A percentile compares a stretch with the other conserved stretches of the same genome.
Conservation (phyloP, 2,113 vertebrate species). For the Ivindomyrus marchei region DNA sequence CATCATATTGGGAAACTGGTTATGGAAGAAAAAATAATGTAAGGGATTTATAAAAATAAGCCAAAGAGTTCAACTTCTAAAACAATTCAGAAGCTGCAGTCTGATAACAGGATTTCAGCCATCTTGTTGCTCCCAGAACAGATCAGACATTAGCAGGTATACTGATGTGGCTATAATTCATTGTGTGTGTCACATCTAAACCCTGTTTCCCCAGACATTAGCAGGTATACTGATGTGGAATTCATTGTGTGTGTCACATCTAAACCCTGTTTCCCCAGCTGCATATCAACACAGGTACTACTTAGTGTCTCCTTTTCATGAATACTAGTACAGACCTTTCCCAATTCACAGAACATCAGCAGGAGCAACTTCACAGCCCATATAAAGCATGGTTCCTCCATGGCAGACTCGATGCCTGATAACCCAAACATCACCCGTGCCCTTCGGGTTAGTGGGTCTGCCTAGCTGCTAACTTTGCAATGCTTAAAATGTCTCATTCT, state of each 20-base stretch:
- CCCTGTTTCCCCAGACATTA: not conserved
- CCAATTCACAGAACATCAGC: not conserved
- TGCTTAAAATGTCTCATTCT: not conserved
- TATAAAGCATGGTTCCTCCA: not conserved
- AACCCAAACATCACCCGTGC: not conserved
- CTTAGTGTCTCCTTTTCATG: not conserved
- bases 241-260: not conserved
- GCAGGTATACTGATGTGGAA: not conserved
- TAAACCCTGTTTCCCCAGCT: not conserved
- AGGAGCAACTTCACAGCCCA: not conserved
- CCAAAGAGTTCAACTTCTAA: not conserved
- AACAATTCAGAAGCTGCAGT: not conserved
- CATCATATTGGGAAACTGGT: not conserved
- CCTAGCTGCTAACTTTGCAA: not conserved
- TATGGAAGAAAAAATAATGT: not conserved
- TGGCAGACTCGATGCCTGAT: not conserved
- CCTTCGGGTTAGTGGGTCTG: not conserved
- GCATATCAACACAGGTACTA: not conserved
- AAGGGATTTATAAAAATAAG: not conserved
- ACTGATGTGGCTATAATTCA: not conserved
- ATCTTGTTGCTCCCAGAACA: not conserved
- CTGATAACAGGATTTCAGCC: not conserved
- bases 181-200: not conserved
- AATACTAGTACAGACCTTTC: not conserved
- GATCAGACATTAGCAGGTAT: not conserved